These are phyloP conservation scores for Psittacus erithacus DNA, from an alignment of 2,113 vertebrate genomes.

Conservation along the genomic window DNA sequence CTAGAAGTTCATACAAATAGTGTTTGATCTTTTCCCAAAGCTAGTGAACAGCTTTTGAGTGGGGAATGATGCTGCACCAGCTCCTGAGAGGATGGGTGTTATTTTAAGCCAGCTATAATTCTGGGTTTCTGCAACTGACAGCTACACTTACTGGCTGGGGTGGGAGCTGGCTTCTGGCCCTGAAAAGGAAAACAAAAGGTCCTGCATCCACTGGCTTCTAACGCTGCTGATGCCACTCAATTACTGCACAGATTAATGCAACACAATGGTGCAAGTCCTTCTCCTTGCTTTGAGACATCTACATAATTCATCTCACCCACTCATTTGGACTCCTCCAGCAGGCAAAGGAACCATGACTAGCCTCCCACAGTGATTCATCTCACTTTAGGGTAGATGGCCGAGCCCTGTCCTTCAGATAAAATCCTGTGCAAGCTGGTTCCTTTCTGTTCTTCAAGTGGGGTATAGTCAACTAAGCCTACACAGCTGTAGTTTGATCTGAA, in stretches of 20 bases:
- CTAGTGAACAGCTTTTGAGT: conserved; percentile 28
- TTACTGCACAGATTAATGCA: neutral
- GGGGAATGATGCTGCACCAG: neutral
- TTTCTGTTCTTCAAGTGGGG: neutral
- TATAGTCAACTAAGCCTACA: neutral
- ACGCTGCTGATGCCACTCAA: neutral
- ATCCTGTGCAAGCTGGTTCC: neutral
- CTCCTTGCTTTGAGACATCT: neutral
- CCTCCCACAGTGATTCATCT: neutral
- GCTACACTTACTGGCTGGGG: neutral
- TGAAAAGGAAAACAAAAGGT: neutral
- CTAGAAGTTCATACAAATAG: neutral
- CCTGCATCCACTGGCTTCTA: neutral
- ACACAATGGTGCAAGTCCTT: neutral
- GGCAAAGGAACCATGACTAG: neutral
- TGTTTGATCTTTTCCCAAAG: neutral
- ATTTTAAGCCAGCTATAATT: neutral
- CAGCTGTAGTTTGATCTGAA: neutral
- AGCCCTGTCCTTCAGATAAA: neutral
- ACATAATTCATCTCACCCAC: fast-evolving
- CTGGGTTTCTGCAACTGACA: neutral
- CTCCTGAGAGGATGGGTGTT: neutral
- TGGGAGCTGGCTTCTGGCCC: neutral
- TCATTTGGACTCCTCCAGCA: neutral
- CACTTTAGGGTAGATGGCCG: neutral